Percentiles rank a stretch among this genome's conserved stretches.
Evolutionary conservation across 2,888 invertebrate genomes (phyloP).

Genomic region (Tineola bisselliella): DNA sequence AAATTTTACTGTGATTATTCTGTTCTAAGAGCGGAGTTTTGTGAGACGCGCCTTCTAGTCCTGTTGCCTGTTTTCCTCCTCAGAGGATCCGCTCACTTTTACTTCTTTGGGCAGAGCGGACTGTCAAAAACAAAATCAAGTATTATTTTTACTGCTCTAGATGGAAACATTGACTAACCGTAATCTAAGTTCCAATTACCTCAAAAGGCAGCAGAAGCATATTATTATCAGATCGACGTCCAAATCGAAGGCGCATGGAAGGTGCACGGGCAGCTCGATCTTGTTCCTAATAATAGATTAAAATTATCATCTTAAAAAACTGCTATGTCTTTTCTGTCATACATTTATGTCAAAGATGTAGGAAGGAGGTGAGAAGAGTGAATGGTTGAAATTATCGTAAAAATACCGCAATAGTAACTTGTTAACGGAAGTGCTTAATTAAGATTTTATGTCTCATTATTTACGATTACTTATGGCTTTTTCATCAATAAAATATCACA

Average conservation of each 20-base stretch:
- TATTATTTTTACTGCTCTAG: too few species aligned
- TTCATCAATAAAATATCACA: slow-evolving; percentile 5
- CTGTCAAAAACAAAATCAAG: slow-evolving; percentile 33
- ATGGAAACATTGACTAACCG: too few species aligned
- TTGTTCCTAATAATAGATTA: slow-evolving; percentile 38
- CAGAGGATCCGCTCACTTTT: slow-evolving; percentile 47
- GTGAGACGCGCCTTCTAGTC: slow-evolving; percentile 29
- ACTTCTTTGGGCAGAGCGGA: slow-evolving; percentile 54
- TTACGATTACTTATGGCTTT: background rate
- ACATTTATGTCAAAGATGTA: slow-evolving; percentile 5
- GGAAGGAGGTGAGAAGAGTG: slow-evolving; percentile 16
- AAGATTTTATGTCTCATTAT: slow-evolving; percentile 40
- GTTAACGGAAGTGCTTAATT: slow-evolving; percentile 31
- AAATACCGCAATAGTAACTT: slow-evolving; percentile 42
- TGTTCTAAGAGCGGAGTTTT: slow-evolving; percentile 28
- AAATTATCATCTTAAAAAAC: background rate
- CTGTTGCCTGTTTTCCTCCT: slow-evolving; percentile 54
- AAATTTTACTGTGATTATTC: slow-evolving; percentile 15
- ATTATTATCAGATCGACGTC: slow-evolving; percentile 75
- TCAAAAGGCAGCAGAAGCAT: slow-evolving; percentile 62
- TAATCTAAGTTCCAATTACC: slow-evolving; percentile 25
- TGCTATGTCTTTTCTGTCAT: too few species aligned
- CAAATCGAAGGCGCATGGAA: slow-evolving; percentile 79
- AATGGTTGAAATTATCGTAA: slow-evolving; percentile 41
- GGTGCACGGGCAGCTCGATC: slow-evolving; percentile 79